These are phyloP conservation scores for Myiagra hebetior DNA, from an alignment of 2,113 vertebrate genomes.

Conservation along the genomic window DNA sequence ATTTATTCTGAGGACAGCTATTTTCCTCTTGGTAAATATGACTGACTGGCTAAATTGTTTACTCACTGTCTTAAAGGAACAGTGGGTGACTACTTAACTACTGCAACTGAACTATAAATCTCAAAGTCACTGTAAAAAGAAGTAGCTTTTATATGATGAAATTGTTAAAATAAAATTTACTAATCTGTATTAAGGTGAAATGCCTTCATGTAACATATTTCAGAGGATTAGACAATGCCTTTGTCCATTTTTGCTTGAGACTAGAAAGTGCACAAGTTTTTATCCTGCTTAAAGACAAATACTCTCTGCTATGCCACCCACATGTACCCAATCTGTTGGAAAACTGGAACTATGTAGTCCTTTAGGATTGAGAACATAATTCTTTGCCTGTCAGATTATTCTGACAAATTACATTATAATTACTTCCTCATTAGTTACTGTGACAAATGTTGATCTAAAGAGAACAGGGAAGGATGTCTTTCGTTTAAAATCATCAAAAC, in stretches of 20 bases:
- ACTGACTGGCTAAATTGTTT: neutral
- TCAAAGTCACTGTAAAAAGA: neutral
- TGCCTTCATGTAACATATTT: neutral
- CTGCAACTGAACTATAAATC: neutral
- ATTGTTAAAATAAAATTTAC: neutral
- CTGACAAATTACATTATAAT: slow-evolving; percentile 59
- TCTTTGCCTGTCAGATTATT: slow-evolving; percentile 60
- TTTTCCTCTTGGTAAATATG: neutral
- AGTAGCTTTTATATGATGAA: neutral
- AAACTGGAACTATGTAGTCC: slow-evolving; percentile 32
- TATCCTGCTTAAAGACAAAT: slow-evolving; percentile 46
- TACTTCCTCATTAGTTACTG: slow-evolving; percentile 52
- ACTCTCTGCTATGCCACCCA: slow-evolving; percentile 32
- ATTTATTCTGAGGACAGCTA: neutral
- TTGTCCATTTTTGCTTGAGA: neutral
- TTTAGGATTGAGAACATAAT: slow-evolving; percentile 44
- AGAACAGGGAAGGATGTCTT: neutral
- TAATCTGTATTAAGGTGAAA: neutral
- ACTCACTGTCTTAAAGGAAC: neutral
- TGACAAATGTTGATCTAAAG: slow-evolving; percentile 49
- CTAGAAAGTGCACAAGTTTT: neutral
- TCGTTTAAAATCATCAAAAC: slow-evolving; percentile 32
- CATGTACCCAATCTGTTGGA: slow-evolving; percentile 9
- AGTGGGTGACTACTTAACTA: neutral
- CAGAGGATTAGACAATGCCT: neutral